These are phyloP conservation scores for Argyra leucocephala DNA, from an alignment of 2,888 invertebrate species.

Conservation along the genomic window DNA sequence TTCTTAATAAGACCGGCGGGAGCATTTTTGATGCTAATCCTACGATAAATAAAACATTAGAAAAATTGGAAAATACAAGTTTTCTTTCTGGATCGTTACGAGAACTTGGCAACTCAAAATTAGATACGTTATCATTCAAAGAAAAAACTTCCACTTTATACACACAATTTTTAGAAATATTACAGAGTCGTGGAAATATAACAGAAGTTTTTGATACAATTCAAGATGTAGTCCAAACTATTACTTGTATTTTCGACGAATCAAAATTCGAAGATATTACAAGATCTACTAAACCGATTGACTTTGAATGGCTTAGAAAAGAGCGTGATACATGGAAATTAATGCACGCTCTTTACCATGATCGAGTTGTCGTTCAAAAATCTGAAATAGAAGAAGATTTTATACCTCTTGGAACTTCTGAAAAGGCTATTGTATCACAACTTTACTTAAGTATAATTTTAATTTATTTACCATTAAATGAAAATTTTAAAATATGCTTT, in stretches of 20 bases:
- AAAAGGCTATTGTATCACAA: slow-evolving; percentile 44
- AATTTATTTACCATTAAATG: slow-evolving; percentile 37
- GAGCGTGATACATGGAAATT: slow-evolving; percentile 87
- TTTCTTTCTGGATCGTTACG: not conserved
- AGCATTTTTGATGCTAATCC: not conserved
- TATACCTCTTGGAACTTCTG: slow-evolving; percentile 46
- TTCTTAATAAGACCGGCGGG: not conserved
- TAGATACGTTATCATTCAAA: slow-evolving; percentile 21
- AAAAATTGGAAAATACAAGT: not conserved
- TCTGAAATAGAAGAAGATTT: slow-evolving; percentile 35
- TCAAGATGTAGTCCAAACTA: slow-evolving; percentile 23
- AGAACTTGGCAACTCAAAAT: not conserved
- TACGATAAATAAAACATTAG: not conserved
- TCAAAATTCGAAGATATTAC: slow-evolving; percentile 16
- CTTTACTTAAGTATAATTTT: slow-evolving; percentile 38
- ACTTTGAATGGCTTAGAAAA: slow-evolving; percentile 56
- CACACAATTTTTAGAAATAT: slow-evolving; percentile 37
- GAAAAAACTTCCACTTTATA: slow-evolving; percentile 36
- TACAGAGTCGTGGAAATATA: slow-evolving; percentile 34
- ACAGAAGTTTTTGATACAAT: slow-evolving; percentile 26
- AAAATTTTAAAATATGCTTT: slow-evolving; percentile 29
- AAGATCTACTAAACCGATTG: slow-evolving; percentile 18
- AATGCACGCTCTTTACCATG: slow-evolving; percentile 69
- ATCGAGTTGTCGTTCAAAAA: slow-evolving; percentile 52
- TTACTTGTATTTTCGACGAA: slow-evolving; percentile 24